Percentiles rank a stretch among this genome's conserved stretches.
These are phyloP conservation scores for Bos taurus DNA, from an alignment of 2,113 vertebrate genomes.

Conservation along the genomic window ARS-UCD2.0 NC_037328.1:57825501-57826000, in stretches of 20 bases:
- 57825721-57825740: conserved; percentile 27
- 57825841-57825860: neutral
- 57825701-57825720: neutral
- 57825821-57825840: neutral
- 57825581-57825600: conserved; percentile 59
- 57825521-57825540: neutral
- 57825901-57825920: neutral
- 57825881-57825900: neutral
- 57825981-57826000: neutral
- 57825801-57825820: neutral
- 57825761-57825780: neutral
- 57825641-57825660: conserved; percentile 16
- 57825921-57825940: neutral
- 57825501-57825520: conserved; percentile 65
- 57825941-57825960: neutral
- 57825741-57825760: conserved; percentile 62
- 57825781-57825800: conserved; percentile 30
- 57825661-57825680: neutral
- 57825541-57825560: conserved; percentile 12
- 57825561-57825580: conserved; percentile 60
- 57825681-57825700: neutral
- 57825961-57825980: neutral
- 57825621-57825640: conserved; percentile 20
- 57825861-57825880: neutral
- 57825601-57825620: conserved; percentile 49